These are phyloP conservation scores for Gouania willdenowi DNA, from an alignment of 2,797 vertebrate species.

Conservation along the genomic window DNA sequence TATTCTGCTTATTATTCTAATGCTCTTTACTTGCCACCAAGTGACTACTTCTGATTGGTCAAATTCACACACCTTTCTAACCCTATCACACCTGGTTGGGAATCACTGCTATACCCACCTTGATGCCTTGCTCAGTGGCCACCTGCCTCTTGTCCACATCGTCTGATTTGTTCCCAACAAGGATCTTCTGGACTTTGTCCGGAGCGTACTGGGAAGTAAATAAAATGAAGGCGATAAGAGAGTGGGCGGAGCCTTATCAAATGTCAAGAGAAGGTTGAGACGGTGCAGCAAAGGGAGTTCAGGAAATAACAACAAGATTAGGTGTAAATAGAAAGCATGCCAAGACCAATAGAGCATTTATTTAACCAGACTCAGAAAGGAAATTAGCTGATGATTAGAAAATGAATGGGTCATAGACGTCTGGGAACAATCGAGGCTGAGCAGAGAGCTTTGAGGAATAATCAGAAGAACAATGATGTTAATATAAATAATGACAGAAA, in stretches of 20 bases:
- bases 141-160: conserved; percentile 94
- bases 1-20: no score
- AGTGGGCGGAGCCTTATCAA: conserved; percentile 11
- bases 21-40: no score
- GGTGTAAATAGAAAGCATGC: conserved; percentile 21
- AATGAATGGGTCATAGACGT: conserved; percentile 39
- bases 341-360: conserved; percentile 36
- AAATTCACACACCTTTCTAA: no score
- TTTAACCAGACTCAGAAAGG: conserved; percentile 25
- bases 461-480: conserved; percentile 3
- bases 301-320: conserved; percentile 53
- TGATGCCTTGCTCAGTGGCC: conserved; percentile 88
- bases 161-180: conserved; percentile 93
- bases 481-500: no score
- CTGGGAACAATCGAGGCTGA: conserved; percentile 25
- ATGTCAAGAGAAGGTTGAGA: conserved; percentile 24
- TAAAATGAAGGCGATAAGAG: background rate
- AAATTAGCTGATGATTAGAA: conserved; percentile 41
- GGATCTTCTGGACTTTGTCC: conserved; percentile 92
- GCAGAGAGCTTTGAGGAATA: background rate
- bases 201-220: conserved; percentile 84
- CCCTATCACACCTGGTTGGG: no score
- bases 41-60: no score
- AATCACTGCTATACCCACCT: conserved; percentile 71
- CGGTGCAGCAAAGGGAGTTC: conserved; percentile 9